phyloP scores from a whole-genome alignment of 1,140 invertebrate species.

The Contarinia nasturtii region DNA sequence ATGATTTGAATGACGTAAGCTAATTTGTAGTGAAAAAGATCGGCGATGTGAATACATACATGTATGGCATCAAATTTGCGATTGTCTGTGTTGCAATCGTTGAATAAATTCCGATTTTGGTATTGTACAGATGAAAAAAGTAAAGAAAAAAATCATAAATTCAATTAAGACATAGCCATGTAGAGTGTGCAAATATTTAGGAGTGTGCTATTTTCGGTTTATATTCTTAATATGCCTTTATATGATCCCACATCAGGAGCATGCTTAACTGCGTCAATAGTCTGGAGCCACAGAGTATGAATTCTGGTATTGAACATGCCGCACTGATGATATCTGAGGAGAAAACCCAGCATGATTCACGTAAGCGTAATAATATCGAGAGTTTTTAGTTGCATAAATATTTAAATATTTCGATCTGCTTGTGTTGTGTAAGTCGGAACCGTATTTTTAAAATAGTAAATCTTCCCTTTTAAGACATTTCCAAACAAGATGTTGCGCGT shows the following conservation, averaged over 20 bases:
- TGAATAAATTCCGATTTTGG: too few species aligned
- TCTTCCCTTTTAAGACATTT: too few species aligned
- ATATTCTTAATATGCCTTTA: too few species aligned
- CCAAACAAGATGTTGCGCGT: too few species aligned
- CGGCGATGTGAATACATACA: constrained; percentile 10
- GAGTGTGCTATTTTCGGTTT: too few species aligned
- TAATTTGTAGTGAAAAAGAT: constrained; percentile 6
- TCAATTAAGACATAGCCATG: constrained; percentile 30
- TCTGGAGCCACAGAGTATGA: constrained; percentile 47
- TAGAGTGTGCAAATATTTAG: constrained; percentile 43
- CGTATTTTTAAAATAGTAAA: too few species aligned
- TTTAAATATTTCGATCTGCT: constrained; percentile 4
- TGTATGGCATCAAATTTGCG: too few species aligned
- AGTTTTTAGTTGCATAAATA: neutral
- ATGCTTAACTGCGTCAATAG: constrained; percentile 68
- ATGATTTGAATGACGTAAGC: constrained; percentile 4
- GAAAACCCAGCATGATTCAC: constrained; percentile 59
- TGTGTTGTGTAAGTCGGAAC: neutral
- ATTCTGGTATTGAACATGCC: constrained; percentile 47
- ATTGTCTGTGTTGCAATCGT: too few species aligned
- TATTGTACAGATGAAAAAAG: too few species aligned
- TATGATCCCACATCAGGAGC: too few species aligned
- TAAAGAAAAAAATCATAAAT: constrained; percentile 22
- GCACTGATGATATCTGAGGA: constrained; percentile 56
- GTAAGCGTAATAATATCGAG: constrained; percentile 35